These are phyloP conservation scores for Dryobota labecula DNA, from an alignment of 2,888 invertebrate genomes.

Conservation along the genomic window DNA sequence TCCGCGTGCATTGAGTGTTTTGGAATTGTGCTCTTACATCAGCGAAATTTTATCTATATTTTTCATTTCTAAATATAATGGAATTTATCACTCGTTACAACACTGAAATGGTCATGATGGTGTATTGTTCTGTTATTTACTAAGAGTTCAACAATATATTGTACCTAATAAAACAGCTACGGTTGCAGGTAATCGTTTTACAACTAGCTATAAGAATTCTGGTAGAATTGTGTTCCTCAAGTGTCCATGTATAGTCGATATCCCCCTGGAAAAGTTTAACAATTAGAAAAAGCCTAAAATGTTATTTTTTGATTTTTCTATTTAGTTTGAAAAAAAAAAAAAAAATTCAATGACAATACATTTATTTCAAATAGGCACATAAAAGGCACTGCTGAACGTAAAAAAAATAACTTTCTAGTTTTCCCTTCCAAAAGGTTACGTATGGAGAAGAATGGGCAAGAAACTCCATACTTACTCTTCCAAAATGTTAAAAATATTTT, in stretches of 20 bases:
- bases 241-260: constrained; percentile 14
- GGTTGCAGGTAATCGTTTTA: constrained; percentile 25
- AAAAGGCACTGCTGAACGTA: too few relatives aligned
- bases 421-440: too few relatives aligned
- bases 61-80: constrained; percentile 16
- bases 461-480: too few relatives aligned
- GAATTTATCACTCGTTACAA: constrained; percentile 4
- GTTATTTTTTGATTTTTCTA: neutral
- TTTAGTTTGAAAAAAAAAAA: constrained; percentile 6
- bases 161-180: constrained; percentile 24
- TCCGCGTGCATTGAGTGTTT: constrained; percentile 44
- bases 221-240: constrained; percentile 11
- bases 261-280: neutral
- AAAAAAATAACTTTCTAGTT: too few relatives aligned
- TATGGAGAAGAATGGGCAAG: too few relatives aligned
- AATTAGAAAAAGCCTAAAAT: neutral
- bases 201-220: constrained; percentile 7
- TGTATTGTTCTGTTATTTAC: constrained; percentile 1
- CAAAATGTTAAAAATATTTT: too few relatives aligned
- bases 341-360: too few relatives aligned
- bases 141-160: constrained; percentile 11
- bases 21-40: constrained; percentile 41
- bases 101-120: neutral
- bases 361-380: too few relatives aligned
- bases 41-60: constrained; percentile 43